Conservation (phyloP, 2,888 invertebrate species). For the Euspilapteryx auroguttella region DNA sequence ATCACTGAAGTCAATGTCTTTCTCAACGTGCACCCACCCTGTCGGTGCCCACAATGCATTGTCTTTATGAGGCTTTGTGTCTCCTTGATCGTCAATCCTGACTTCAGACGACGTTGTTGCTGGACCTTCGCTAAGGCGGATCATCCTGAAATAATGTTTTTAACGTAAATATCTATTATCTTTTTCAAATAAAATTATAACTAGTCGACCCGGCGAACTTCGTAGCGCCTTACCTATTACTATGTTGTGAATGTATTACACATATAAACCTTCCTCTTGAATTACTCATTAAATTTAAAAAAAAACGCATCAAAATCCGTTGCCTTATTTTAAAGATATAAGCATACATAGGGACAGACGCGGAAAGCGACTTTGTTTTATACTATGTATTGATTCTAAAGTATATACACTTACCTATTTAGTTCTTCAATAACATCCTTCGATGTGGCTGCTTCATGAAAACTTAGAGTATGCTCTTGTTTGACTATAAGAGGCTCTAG, state of each 20-base stretch:
- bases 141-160: conserved; percentile 45
- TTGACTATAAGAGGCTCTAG: conserved; percentile 45
- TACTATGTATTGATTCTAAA: too few relatives aligned
- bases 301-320: too few relatives aligned
- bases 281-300: too few relatives aligned
- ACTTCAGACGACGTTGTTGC: conserved; percentile 14
- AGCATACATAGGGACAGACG: too few relatives aligned
- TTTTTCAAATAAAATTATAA: too few relatives aligned
- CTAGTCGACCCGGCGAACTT: too few relatives aligned
- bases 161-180: too few relatives aligned
- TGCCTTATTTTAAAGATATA: too few relatives aligned
- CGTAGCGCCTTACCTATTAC: too few relatives aligned
- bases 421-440: conserved; percentile 78
- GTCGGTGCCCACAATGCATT: conserved; percentile 70
- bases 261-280: too few relatives aligned
- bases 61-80: conserved; percentile 45
- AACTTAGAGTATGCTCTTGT: conserved; percentile 66
- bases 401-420: conserved; percentile 60
- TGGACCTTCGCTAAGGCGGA: conserved; percentile 38
- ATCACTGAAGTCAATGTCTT: conserved; percentile 76
- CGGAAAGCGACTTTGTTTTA: too few relatives aligned
- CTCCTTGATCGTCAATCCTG: conserved; percentile 13
- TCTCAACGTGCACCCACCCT: conserved; percentile 79
- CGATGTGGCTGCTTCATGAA: conserved; percentile 73
- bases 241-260: too few relatives aligned